Evolutionary conservation across 2,888 invertebrate genomes (phyloP).

Genomic region (Agonum fuliginosum): DNA sequence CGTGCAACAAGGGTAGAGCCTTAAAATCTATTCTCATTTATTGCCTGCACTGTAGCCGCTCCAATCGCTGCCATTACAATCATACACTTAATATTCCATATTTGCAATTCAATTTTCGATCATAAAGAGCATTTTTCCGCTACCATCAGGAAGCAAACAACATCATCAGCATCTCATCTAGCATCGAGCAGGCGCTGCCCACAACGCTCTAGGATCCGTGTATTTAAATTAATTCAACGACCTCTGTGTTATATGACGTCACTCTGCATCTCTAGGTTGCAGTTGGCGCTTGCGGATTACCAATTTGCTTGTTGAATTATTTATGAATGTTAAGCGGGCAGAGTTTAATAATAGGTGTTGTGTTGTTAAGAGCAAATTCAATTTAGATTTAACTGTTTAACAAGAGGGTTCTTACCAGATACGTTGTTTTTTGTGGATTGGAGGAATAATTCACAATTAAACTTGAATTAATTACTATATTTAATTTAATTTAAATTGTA

Average conservation of each 20-base stretch:
- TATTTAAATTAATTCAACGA: constrained; percentile 37
- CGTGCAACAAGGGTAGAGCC: no score
- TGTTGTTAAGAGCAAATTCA: no score
- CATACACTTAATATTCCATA: constrained; percentile 5
- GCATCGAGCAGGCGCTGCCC: no score
- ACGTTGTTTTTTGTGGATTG: no score
- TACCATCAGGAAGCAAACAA: constrained; percentile 1
- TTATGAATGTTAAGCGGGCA: constrained; percentile 14
- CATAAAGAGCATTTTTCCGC: constrained; percentile 3
- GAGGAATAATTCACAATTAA: no score
- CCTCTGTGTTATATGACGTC: constrained; percentile 21
- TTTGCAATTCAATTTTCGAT: constrained; percentile 4
- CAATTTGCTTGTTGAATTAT: constrained; percentile 45
- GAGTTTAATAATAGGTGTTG: neutral
- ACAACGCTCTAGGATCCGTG: constrained; percentile 4
- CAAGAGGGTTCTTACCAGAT: no score
- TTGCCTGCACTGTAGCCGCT: neutral
- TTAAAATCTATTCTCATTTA: no score
- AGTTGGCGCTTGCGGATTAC: constrained; percentile 28
- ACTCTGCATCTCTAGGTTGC: constrained; percentile 12
- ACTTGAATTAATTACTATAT: no score
- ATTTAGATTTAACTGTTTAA: neutral
- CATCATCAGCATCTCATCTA: constrained; percentile 36
- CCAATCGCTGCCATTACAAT: neutral
- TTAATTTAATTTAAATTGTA: no score